Evolutionary conservation across 2,888 invertebrate genomes (phyloP).

Genomic region (Meloe dianella): DNA sequence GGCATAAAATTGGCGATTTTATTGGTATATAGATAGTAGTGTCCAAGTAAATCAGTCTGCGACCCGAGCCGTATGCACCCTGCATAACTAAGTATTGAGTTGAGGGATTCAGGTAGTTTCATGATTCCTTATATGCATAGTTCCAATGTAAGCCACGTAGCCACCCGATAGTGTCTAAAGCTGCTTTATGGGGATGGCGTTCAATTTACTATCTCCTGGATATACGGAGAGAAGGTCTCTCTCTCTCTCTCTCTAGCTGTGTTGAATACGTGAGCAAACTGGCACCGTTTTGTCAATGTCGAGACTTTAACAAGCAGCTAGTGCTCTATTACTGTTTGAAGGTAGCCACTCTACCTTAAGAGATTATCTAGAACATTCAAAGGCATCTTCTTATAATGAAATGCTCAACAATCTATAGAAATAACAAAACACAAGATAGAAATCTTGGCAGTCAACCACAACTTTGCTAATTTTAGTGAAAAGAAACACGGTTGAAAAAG

Average conservation of each 20-base stretch:
- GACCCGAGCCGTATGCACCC: slow-evolving; percentile 32
- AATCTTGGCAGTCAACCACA: neutral
- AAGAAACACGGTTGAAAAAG: neutral
- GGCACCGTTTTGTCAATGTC: slow-evolving; percentile 55
- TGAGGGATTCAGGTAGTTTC: slow-evolving; percentile 32
- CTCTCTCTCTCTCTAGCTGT: slow-evolving; percentile 28
- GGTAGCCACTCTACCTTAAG: slow-evolving; percentile 43
- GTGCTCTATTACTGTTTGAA: slow-evolving; percentile 43
- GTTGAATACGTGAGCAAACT: slow-evolving; percentile 54
- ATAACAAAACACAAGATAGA: neutral
- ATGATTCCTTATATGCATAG: slow-evolving; percentile 50
- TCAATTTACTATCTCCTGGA: slow-evolving; percentile 55
- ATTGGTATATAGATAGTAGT: neutral
- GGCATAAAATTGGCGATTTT: neutral
- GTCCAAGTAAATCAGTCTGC: neutral
- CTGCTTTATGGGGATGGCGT: slow-evolving; percentile 57
- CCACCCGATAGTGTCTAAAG: slow-evolving; percentile 58
- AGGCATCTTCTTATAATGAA: neutral
- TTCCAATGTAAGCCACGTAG: slow-evolving; percentile 58
- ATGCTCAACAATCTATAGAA: neutral
- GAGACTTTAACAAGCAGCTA: slow-evolving; percentile 50
- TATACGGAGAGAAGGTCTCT: slow-evolving; percentile 41
- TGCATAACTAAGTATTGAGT: slow-evolving; percentile 39
- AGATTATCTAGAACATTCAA: slow-evolving; percentile 39
- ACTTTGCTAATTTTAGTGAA: neutral